Percentiles rank a stretch among this genome's conserved stretches.
Evolutionary conservation across 92 coral and sea anemone genomes (phyloP).

Genomic region (Galaxea fascicularis): DNA sequence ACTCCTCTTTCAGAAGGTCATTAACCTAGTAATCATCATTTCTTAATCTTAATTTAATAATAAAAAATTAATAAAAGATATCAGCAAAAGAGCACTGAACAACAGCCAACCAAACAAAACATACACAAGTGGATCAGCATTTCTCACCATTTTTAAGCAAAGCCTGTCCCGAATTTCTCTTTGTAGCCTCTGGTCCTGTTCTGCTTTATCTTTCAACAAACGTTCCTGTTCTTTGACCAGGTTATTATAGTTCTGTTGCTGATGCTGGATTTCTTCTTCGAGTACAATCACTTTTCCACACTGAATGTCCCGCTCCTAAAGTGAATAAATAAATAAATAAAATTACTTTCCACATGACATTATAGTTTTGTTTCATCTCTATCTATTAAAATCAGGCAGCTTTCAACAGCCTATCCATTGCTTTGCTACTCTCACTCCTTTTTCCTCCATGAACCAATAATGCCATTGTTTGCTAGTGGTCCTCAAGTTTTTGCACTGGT

Average conservation of each 20-base stretch:
- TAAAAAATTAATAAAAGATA: too few relatives aligned
- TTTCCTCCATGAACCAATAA: too few relatives aligned
- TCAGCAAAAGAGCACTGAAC: neutral
- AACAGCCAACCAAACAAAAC: neutral
- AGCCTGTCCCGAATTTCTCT: slow-evolving; percentile 47
- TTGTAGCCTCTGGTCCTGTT: slow-evolving; percentile 41
- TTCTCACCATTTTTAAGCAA: slow-evolving; percentile 37
- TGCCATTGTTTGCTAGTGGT: too few relatives aligned
- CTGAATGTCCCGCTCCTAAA: slow-evolving; percentile 66
- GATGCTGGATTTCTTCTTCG: slow-evolving; percentile 74
- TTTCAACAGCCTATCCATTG: too few relatives aligned
- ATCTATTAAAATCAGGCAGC: neutral
- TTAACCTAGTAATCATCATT: slow-evolving; percentile 35
- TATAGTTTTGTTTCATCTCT: neutral
- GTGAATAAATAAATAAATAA: neutral
- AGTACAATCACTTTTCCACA: slow-evolving; percentile 71
- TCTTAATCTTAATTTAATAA: neutral
- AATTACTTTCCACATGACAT: neutral
- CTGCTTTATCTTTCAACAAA: slow-evolving; percentile 54
- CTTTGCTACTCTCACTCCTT: too few relatives aligned
- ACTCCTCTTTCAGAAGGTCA: slow-evolving; percentile 68
- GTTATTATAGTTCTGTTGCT: slow-evolving; percentile 55
- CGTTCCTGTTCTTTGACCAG: slow-evolving; percentile 70
- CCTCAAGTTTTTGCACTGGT: too few relatives aligned
- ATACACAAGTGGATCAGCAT: neutral